phyloP scores from a whole-genome alignment of 2,888 invertebrate species.

The Tetragnatha montana region DNA sequence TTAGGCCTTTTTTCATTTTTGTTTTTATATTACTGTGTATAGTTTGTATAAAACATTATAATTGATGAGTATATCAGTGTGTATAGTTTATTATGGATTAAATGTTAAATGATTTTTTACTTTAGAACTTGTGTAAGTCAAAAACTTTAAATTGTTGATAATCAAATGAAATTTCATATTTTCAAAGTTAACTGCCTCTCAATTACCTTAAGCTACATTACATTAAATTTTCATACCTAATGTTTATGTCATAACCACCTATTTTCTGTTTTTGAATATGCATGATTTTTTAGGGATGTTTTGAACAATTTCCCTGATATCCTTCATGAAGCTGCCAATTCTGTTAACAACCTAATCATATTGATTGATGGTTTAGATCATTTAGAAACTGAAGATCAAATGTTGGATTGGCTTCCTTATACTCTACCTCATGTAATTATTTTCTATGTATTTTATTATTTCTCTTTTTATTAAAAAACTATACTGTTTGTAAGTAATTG shows the following conservation, averaged over 20 bases:
- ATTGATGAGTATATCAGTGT: too few species aligned
- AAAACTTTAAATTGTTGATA: too few species aligned
- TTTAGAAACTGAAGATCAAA: slow-evolving; percentile 75
- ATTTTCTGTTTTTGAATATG: not conserved
- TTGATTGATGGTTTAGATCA: slow-evolving; percentile 76
- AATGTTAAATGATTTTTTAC: too few species aligned
- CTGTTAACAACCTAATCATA: slow-evolving; percentile 73
- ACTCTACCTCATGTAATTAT: slow-evolving; percentile 74
- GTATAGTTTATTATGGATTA: too few species aligned
- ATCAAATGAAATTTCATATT: too few species aligned
- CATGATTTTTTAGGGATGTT: slow-evolving; percentile 34
- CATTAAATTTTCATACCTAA: not conserved
- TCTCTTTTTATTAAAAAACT: too few species aligned
- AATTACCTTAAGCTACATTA: too few species aligned
- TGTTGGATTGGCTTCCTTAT: slow-evolving; percentile 76
- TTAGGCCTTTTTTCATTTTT: too few species aligned
- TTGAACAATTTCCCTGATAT: slow-evolving; percentile 60
- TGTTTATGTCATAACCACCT: not conserved
- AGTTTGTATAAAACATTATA: not conserved
- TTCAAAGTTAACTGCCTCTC: too few species aligned
- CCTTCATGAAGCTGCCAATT: slow-evolving; percentile 54
- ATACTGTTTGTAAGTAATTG: not conserved
- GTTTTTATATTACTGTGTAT: too few species aligned
- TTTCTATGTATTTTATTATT: not conserved
- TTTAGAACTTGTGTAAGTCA: too few species aligned